Percentiles rank a stretch among this genome's conserved stretches.
These are phyloP conservation scores for Episyrphus balteatus DNA, from an alignment of 1,140 invertebrate genomes.

Conservation along the genomic window DNA sequence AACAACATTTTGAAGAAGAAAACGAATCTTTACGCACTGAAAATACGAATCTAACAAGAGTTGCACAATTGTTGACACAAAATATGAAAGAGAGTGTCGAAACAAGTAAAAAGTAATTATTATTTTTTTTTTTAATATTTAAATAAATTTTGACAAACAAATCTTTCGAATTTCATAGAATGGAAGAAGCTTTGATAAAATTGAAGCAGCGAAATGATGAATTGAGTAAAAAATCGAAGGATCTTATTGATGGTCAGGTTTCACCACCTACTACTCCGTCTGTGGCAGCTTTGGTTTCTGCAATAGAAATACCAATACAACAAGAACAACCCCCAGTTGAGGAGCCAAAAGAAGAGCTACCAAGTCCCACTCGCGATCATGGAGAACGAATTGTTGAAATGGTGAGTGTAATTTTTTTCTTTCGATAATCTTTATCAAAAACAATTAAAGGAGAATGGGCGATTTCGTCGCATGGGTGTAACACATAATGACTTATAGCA, in stretches of 20 bases:
- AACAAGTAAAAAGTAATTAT: constrained; percentile 13
- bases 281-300: constrained; percentile 18
- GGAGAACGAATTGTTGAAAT: constrained; percentile 35
- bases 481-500: no score
- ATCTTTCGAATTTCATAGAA: constrained; percentile 12
- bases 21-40: constrained; percentile 30
- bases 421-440: no score
- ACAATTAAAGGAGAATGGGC: no score
- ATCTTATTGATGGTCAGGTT: constrained; percentile 23
- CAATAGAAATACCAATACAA: constrained; percentile 9
- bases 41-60: constrained; percentile 30
- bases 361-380: constrained; percentile 26
- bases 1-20: constrained; percentile 29
- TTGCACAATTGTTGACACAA: constrained; percentile 31
- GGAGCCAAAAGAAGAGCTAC: constrained; percentile 28
- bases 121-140: background rate
- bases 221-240: constrained; percentile 18
- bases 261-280: constrained; percentile 2
- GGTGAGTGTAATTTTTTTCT: constrained; percentile 14
- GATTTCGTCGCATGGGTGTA: no score
- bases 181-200: constrained; percentile 32
- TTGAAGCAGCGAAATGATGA: constrained; percentile 36
- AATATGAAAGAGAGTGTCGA: constrained; percentile 35
- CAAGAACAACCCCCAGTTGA: constrained; percentile 16
- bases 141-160: background rate